Evolutionary conservation across 2,113 vertebrate species (phyloP), one percentile per base, ranked within the genome.

Genomic region (Nycticebus coucang): DNA sequence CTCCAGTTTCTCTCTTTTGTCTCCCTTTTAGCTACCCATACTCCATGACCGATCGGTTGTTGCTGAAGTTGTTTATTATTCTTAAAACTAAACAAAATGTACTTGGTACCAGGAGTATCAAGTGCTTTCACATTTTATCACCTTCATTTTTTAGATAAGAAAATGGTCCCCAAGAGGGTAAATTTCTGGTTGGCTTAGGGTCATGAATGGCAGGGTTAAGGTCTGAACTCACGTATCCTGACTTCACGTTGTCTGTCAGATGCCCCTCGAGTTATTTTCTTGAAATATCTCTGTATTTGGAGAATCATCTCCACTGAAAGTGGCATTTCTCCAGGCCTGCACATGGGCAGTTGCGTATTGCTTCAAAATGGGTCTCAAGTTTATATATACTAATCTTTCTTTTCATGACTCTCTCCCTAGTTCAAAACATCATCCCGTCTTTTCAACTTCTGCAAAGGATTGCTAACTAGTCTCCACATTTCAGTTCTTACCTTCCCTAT

Each of bases 61-160:
- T 89, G 17, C 17, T 83, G 5, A 91, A 88, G 18, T 53, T 89
- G 81, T 71, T 71, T 60, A 72, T 19, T 92, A 9, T 74, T 82
- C 91, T 89, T 8, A 62, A 86, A 93, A 72, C 35, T 72, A 94
- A 95, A 87, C 30, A 91, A 91, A 81, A 95, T 89, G 22, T 45
- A 68, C 19, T 74, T 57, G 7, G n/a, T 64, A 83, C 62, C 8
- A 79, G 53, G 30, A 86, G 30, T 87, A n/a, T 30, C 18, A 5
- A 28, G 28, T 59, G 35, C 68, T 87, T 93, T 88, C 89, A 87
- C 19, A 83, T 78, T 88, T 95, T 92, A 88, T 82, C 95, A 93
- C 91, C 57, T 71, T 89, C 18, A 35, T 35, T 72, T 87, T 83
- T 92, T 35, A 68, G 5, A 87, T 55, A 5, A 80, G 87, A 94